A percentile compares a stretch with the other conserved stretches of the same genome.
These are phyloP conservation scores for Lophura nycthemera DNA, from an alignment of 2,113 vertebrate species.

Conservation along the genomic window DNA sequence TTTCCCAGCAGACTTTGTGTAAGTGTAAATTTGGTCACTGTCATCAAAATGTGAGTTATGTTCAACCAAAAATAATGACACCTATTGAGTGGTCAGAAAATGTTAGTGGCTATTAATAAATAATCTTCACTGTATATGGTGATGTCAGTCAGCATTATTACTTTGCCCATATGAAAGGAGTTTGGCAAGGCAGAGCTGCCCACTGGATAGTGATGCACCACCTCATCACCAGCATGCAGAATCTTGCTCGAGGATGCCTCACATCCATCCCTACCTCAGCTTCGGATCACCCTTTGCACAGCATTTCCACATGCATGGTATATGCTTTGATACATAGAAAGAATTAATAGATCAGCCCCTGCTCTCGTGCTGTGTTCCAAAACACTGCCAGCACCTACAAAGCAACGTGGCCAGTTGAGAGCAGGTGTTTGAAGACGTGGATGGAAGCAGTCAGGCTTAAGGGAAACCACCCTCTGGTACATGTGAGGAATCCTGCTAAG, in stretches of 20 bases:
- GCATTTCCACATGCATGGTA: background rate
- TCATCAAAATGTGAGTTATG: constrained; percentile 32
- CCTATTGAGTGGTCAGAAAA: constrained; percentile 29
- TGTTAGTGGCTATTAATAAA: constrained; percentile 27
- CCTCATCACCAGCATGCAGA: constrained; percentile 12
- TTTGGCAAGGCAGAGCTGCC: background rate
- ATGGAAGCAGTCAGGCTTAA: background rate
- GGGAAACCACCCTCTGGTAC: background rate
- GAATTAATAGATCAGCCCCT: background rate
- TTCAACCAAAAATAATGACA: constrained; percentile 1
- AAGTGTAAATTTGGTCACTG: constrained; percentile 39
- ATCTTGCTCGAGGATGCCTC: constrained; percentile 34
- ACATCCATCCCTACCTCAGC: constrained; percentile 9
- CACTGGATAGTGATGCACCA: background rate
- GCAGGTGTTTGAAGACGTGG: background rate
- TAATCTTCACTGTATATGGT: background rate
- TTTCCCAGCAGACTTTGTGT: background rate
- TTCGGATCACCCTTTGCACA: background rate
- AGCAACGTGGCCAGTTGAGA: background rate
- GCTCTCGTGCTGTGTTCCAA: fast-evolving
- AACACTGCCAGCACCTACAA: background rate
- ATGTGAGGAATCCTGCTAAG: background rate
- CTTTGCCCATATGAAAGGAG: background rate
- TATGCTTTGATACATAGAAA: background rate
- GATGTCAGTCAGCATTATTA: constrained; percentile 11